Evolutionary conservation across 2,113 vertebrate species (phyloP), one percentile per base, ranked within the genome.

Genomic region (Argyrosomus japonicus): DNA sequence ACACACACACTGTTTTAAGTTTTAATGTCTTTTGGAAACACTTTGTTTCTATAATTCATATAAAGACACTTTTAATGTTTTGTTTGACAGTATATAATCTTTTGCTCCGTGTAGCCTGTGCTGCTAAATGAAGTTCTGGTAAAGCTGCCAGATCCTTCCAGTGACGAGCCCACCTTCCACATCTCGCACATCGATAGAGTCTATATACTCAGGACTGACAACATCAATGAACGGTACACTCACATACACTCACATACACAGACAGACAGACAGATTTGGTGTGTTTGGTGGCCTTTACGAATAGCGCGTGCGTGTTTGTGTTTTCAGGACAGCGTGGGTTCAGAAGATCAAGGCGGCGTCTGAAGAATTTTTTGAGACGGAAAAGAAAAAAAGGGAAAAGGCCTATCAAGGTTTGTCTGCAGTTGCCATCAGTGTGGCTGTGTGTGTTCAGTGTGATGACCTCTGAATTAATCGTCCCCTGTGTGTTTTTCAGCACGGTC

Each of bases 131-230:
- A 99, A 95, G 97, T 98, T 78, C 87, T 99, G 12, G 98, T 98
- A 87, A 99, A 99, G 70, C 87, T 98, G 80, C 97, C 97, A 5
- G 98, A 99, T 85, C 96, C 97, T 14, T 99, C 97, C 17, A 96
- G 97, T 13, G 98, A 99, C 1, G 98, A 99, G 77, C 97, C 98
- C 0, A 27, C 97, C 89, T 99, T 99, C 92, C 97, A 99, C 91
- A 97, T 99, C 88, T 99, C 97, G 0, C 98, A 99, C 94, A 98
- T 99, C 3, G 97, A 99, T 81, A 94, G 96, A 68, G 97, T 99
- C 79, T 98, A 99, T 90, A 95, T 95, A 0, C 95, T 99, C 43
- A 96, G 92, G 89, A 97, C 97, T 0, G 98, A 99, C 85, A 99
- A 97, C 92, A 97, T 98, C 77, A 99, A 98, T 0, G 98, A 99